Percentiles rank a stretch among this genome's conserved stretches.
Evolutionary conservation across 2,113 vertebrate genomes (phyloP).

Genomic region (Prionailurus bengalensis): DNA sequence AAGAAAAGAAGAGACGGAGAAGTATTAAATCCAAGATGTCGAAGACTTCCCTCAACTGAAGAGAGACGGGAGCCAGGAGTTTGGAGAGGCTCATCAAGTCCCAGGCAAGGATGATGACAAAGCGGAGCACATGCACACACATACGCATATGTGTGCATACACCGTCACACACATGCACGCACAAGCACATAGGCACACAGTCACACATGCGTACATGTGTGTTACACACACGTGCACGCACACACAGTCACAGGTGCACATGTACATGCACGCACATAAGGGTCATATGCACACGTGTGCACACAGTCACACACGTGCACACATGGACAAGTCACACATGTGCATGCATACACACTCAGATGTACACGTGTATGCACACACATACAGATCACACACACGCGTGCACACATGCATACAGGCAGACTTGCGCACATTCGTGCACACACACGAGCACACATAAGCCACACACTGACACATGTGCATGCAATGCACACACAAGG

Average conservation of each 20-base stretch:
- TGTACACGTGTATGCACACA: fast-evolving
- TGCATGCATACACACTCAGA: neutral
- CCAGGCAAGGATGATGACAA: neutral
- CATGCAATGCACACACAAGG: no score
- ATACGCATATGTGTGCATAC: neutral
- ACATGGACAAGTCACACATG: fast-evolving
- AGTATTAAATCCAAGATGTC: fast-evolving
- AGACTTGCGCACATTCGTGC: no score
- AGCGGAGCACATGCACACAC: neutral
- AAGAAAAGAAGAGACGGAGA: neutral
- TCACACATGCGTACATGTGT: no score
- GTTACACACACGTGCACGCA: no score
- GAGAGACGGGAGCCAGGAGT: neutral
- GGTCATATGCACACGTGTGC: no score
- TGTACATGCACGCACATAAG: no score
- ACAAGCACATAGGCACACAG: no score
- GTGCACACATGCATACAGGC: no score
- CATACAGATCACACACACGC: neutral
- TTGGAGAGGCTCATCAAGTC: neutral
- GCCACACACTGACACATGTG: fast-evolving
- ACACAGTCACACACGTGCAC: no score
- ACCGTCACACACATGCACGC: no score
- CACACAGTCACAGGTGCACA: no score
- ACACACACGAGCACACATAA: no score
- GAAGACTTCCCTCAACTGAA: neutral